These are phyloP conservation scores for Dipodomys merriami DNA, from an alignment of 2,113 vertebrate species.

Conservation along the genomic window DNA sequence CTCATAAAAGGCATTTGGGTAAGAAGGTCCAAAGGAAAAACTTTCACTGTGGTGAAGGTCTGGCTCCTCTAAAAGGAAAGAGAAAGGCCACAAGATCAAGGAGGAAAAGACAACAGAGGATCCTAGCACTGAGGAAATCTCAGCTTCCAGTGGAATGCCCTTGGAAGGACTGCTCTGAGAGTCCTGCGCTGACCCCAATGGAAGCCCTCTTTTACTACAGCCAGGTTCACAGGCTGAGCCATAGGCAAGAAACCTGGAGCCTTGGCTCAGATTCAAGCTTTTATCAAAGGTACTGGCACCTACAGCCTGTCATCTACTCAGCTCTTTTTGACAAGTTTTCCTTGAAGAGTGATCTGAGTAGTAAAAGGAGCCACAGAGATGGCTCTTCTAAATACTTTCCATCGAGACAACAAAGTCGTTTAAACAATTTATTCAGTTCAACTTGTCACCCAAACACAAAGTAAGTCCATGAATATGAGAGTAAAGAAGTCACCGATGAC, in stretches of 20 bases:
- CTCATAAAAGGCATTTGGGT: neutral
- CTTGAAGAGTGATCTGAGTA: neutral
- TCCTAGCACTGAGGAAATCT: neutral
- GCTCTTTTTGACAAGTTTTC: neutral
- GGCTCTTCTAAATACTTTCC: neutral
- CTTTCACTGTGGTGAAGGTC: neutral
- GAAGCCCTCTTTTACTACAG: neutral
- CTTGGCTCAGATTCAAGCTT: neutral
- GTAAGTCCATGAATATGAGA: neutral
- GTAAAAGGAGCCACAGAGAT: neutral
- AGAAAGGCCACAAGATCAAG: neutral
- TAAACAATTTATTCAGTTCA: neutral
- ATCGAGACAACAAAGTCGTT: neutral
- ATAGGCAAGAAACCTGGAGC: neutral
- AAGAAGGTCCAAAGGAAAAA: neutral
- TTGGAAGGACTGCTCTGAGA: neutral
- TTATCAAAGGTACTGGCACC: neutral
- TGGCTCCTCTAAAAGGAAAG: neutral
- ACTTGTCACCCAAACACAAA: neutral
- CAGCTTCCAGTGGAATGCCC: neutral
- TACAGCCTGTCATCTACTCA: neutral
- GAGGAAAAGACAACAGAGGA: neutral
- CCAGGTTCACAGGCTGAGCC: neutral
- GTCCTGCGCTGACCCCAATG: neutral
- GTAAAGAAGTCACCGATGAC: neutral